These are phyloP conservation scores for Colostygia pectinataria DNA, from an alignment of 2,888 invertebrate species.

Conservation along the genomic window DNA sequence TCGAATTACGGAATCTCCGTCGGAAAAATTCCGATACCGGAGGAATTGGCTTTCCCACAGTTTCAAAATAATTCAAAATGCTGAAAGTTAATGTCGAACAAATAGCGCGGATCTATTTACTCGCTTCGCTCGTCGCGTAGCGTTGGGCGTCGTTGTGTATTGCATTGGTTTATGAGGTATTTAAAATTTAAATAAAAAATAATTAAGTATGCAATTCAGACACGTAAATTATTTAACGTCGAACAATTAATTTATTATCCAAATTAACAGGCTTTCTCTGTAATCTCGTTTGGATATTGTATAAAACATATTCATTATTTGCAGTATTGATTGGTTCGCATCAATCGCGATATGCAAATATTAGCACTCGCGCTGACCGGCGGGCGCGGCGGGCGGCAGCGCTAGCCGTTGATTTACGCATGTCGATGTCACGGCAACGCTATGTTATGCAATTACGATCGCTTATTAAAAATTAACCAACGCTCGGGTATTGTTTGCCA, in stretches of 20 bases:
- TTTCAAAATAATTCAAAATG: too few species aligned
- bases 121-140: too few species aligned
- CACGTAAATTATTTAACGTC: conserved; percentile 9
- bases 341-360: conserved; percentile 82
- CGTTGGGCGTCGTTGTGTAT: too few species aligned
- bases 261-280: conserved; percentile 47
- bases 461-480: conserved; percentile 77
- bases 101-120: too few species aligned
- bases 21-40: too few species aligned
- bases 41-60: too few species aligned
- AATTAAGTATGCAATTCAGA: background rate
- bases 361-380: conserved; percentile 71
- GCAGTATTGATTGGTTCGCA: conserved; percentile 80
- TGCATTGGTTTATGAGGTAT: too few species aligned
- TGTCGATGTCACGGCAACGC: conserved; percentile 65
- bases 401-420: conserved; percentile 66
- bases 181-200: background rate
- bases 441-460: conserved; percentile 76
- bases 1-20: too few species aligned
- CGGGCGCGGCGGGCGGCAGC: conserved; percentile 41
- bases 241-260: conserved; percentile 31
- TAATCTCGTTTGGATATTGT: conserved; percentile 69
- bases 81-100: too few species aligned
- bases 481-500: conserved; percentile 35
- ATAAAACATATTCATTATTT: conserved; percentile 78